A percentile compares a stretch with the other conserved stretches of the same genome.
Conservation (phyloP, 1,140 invertebrate genomes). For the Halotydeus destructor region DNA sequence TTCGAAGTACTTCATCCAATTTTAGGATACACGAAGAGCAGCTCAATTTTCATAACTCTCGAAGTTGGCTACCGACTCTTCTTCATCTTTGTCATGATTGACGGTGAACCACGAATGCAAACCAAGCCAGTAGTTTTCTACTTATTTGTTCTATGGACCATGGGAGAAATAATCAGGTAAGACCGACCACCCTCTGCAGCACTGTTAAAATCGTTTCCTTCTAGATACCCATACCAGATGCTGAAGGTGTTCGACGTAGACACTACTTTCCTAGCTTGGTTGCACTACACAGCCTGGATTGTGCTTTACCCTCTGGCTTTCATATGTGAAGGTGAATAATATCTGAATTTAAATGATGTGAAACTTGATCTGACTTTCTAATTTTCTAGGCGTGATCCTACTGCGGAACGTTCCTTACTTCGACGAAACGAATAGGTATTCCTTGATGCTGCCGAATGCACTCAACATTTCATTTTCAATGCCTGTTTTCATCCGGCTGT, state of each 20-base stretch:
- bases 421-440: conserved; percentile 56
- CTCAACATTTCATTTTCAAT: conserved; percentile 73
- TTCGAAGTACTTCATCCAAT: conserved; percentile 73
- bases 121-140: conserved; percentile 65
- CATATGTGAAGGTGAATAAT: conserved; percentile 41
- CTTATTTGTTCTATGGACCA: conserved; percentile 56
- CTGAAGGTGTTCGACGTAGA: conserved; percentile 49
- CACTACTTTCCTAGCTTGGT: conserved; percentile 51
- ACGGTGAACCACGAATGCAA: conserved; percentile 62
- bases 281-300: conserved; percentile 80
- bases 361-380: neutral
- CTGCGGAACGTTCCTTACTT: conserved; percentile 55
- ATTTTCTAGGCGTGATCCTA: conserved; percentile 23
- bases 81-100: conserved; percentile 59
- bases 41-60: conserved; percentile 29
- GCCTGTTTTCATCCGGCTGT: conserved; percentile 49
- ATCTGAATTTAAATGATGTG: neutral
- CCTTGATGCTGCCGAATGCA: conserved; percentile 51
- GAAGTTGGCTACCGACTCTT: conserved; percentile 49
- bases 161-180: conserved; percentile 51
- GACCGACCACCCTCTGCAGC: neutral
- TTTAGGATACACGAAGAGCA: conserved; percentile 62
- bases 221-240: conserved; percentile 66
- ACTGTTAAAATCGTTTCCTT: neutral
- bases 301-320: conserved; percentile 72